Conservation (phyloP, 2,888 invertebrate species). For the Hesperia comma region DNA sequence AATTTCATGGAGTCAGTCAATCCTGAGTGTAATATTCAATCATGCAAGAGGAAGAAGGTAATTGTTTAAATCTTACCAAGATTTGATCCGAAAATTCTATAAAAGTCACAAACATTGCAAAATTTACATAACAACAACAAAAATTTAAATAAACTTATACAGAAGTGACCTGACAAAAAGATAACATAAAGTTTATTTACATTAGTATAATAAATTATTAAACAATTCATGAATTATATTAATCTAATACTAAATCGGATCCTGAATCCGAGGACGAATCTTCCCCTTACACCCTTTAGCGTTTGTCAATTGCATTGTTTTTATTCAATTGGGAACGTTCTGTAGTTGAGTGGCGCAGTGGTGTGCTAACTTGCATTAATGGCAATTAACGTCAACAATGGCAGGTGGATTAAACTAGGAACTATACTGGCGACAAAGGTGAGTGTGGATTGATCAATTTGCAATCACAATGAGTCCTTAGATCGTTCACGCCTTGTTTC, state of each 20-base stretch:
- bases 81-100: too few relatives aligned
- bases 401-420: slow-evolving; percentile 11
- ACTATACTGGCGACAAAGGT: slow-evolving; percentile 38
- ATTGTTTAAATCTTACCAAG: too few relatives aligned
- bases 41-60: too few relatives aligned
- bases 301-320: slow-evolving; percentile 1
- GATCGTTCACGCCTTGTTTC: not conserved
- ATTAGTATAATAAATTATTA: too few relatives aligned
- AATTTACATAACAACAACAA: too few relatives aligned
- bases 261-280: not conserved
- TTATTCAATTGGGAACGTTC: slow-evolving; percentile 39
- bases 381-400: slow-evolving; percentile 18
- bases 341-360: slow-evolving; percentile 14
- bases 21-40: too few relatives aligned
- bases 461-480: slow-evolving; percentile 62
- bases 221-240: too few relatives aligned
- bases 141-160: too few relatives aligned
- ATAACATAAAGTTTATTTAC: too few relatives aligned
- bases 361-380: slow-evolving; percentile 11
- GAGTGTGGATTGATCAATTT: slow-evolving; percentile 64
- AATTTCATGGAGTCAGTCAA: too few relatives aligned
- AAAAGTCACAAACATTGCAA: too few relatives aligned
- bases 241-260: not conserved
- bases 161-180: too few relatives aligned
- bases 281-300: not conserved